Conservation (phyloP, 1,140 invertebrate genomes). For the Diabrotica undecimpunctata region DNA sequence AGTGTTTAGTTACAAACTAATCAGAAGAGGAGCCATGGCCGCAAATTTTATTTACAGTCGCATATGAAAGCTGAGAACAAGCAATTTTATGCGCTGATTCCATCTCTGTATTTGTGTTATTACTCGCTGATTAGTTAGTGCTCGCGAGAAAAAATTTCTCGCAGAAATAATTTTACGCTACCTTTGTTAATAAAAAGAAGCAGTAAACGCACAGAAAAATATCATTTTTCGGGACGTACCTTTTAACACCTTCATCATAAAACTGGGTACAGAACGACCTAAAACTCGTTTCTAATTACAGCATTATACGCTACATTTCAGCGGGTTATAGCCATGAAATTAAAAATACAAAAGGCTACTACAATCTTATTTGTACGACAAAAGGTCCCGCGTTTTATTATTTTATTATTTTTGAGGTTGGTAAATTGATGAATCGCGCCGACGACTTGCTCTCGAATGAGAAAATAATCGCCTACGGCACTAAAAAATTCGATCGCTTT, state of each 20-base stretch:
- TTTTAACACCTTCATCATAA: background rate
- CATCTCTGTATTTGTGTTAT: background rate
- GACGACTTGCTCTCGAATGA: no score
- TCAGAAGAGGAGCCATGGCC: no score
- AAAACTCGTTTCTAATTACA: background rate
- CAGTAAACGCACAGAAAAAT: background rate
- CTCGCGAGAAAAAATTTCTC: background rate
- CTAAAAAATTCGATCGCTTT: no score
- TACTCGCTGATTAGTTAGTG: background rate
- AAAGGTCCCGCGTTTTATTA: background rate
- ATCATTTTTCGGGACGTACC: background rate
- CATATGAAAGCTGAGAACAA: no score
- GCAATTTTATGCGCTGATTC: no score
- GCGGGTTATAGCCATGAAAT: background rate
- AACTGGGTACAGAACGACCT: background rate
- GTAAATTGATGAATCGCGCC: no score
- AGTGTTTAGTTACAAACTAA: no score
- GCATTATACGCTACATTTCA: slow-evolving; percentile 2
- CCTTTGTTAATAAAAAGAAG: background rate
- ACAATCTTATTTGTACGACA: background rate
- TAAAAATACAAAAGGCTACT: slow-evolving; percentile 1
- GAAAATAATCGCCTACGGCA: no score
- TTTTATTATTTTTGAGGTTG: no score
- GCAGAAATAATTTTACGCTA: background rate
- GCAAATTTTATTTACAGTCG: no score